A percentile compares a stretch with the other conserved stretches of the same genome.
Conservation (phyloP, 2,888 invertebrate species). For the Tachina fera region DNA sequence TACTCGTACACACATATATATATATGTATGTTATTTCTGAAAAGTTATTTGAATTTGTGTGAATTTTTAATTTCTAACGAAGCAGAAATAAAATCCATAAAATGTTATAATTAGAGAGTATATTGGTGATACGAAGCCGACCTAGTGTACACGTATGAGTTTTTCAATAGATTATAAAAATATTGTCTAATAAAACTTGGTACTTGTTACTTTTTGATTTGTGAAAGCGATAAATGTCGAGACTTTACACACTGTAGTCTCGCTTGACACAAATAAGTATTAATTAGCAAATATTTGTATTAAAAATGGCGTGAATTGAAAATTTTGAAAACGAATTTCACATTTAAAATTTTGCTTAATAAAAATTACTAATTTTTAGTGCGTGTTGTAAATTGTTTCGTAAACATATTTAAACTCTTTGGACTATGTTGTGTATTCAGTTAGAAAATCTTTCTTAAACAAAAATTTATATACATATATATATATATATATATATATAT, state of each 20-base stretch:
- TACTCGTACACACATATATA: no score
- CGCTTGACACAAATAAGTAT: constrained; percentile 39
- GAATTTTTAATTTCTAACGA: constrained; percentile 56
- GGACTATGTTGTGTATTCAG: no score
- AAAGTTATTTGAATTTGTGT: constrained; percentile 53
- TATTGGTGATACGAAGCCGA: constrained; percentile 56
- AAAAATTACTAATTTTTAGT: background rate
- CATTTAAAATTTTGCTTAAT: background rate
- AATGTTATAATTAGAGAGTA: constrained; percentile 67
- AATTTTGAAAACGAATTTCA: background rate
- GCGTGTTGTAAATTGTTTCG: no score
- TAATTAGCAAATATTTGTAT: constrained; percentile 32
- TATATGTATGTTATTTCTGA: constrained; percentile 45
- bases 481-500: no score
- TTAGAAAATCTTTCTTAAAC: no score
- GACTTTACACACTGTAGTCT: no score
- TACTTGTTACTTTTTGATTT: constrained; percentile 44
- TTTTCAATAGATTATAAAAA: constrained; percentile 47
- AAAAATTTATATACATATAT: no score
- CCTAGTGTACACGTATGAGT: constrained; percentile 17
- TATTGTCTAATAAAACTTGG: constrained; percentile 47
- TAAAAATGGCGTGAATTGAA: constrained; percentile 8
- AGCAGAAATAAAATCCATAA: constrained; percentile 63
- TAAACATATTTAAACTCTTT: no score
- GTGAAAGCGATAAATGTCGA: constrained; percentile 15